Percentiles rank a stretch among this genome's conserved stretches.
Evolutionary conservation across 2,797 vertebrate genomes (phyloP).

Genomic region (Fringilla coelebs): DNA sequence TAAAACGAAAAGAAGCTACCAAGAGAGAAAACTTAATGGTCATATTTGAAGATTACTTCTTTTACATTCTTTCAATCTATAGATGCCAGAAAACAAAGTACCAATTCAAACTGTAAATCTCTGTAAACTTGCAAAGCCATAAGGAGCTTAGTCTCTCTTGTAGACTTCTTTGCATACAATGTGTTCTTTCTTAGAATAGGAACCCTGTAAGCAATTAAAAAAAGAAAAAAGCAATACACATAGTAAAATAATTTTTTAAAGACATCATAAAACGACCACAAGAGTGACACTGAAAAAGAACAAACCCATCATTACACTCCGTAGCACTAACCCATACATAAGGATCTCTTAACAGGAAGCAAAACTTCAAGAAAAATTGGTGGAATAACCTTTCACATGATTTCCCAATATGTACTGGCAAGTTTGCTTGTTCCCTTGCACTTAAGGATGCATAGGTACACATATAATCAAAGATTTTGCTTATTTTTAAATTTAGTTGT

Average conservation of each 20-base stretch:
- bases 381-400: not conserved
- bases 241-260: not conserved
- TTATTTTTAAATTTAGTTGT: not conserved
- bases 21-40: not conserved
- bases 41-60: not conserved
- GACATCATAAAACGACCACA: not conserved
- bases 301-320: rapidly evolving
- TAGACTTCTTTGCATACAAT: not conserved
- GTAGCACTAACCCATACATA: not conserved
- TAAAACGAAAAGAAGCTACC: not conserved
- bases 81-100: slow-evolving; percentile 26
- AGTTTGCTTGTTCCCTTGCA: not conserved
- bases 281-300: not conserved
- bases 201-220: not conserved
- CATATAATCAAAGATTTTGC: not conserved
- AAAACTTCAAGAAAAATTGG: not conserved
- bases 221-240: not conserved
- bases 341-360: not conserved
- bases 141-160: slow-evolving; percentile 29
- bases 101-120: slow-evolving; percentile 44
- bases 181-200: not conserved
- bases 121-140: slow-evolving; percentile 29
- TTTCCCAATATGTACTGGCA: not conserved
- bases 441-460: rapidly evolving
- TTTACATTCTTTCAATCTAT: not conserved